phyloP scores from a whole-genome alignment of 2,888 invertebrate species.

The Zygothrica quintamaculata region DNA sequence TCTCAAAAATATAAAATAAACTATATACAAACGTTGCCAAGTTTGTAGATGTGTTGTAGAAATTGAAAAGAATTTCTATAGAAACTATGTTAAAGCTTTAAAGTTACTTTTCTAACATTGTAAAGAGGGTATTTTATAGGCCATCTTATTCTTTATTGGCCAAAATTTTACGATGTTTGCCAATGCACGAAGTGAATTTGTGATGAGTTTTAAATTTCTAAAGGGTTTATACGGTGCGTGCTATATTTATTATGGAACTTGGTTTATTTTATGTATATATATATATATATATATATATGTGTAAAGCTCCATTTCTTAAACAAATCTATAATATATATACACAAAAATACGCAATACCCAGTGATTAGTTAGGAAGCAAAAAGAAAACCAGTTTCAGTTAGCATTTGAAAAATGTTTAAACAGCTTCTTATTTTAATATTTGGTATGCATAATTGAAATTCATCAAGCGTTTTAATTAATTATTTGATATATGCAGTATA shows the following conservation, averaged over 20 bases:
- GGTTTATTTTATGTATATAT: too few species aligned
- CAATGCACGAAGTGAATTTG: slow-evolving; percentile 45
- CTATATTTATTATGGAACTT: not conserved
- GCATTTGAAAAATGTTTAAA: too few species aligned
- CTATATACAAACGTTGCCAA: too few species aligned
- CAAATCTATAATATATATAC: too few species aligned
- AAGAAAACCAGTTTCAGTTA: slow-evolving; percentile 38
- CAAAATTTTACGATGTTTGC: slow-evolving; percentile 22
- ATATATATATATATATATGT: too few species aligned
- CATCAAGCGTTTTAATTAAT: slow-evolving; percentile 36
- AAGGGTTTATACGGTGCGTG: slow-evolving; percentile 25
- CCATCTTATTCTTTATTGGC: not conserved
- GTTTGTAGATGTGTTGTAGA: too few species aligned
- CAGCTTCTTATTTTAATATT: slow-evolving; percentile 7
- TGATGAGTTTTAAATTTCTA: slow-evolving; percentile 47
- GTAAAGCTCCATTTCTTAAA: too few species aligned
- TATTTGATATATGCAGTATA: slow-evolving; percentile 18
- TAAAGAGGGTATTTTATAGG: slow-evolving; percentile 10
- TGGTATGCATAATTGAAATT: slow-evolving; percentile 47
- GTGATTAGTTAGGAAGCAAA: slow-evolving; percentile 27
- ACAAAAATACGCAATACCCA: too few species aligned
- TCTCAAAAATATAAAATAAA: too few species aligned
- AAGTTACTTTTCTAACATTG: not conserved
- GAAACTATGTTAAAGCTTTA: too few species aligned
- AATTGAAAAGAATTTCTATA: too few species aligned